Base-by-base conservation (phyloP, 1,140 invertebrate genomes). In the Lanistes nyassanus region DNA sequence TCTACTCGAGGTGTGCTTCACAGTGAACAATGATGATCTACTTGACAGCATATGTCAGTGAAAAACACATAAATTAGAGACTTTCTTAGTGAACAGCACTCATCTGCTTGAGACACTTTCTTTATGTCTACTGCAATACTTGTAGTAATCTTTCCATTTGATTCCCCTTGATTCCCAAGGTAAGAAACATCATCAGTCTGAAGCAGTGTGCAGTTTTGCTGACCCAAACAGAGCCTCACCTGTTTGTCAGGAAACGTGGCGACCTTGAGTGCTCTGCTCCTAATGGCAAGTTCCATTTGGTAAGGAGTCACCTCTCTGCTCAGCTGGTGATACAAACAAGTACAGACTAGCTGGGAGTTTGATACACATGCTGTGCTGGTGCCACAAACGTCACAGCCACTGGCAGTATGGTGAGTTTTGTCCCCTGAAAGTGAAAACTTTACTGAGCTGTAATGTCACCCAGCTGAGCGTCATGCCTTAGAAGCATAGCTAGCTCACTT, bases 181-280 rank as follows among this genome's bases (percentile, higher is more conserved):
- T 60, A 23, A 9, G 6, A 47, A 42, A 37, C 21, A 42, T 36
- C 26, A 67, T 11, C 16, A 67, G 6, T 13, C 16, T 5, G 39
- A 21, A 16, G 51, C 6, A 23, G 65, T n/a, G 65, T 53, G 13
- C 23, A 23, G 23, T 13, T 13, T 53, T 23, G 13, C 51, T 13
- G 51, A 53, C 51, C 23, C 51, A 53, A 53, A 60, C 9, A 31
- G 23, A 11, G 23, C 23, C 23, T 60, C 0, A 72, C 70, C 70
- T 72, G 21, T 55, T 34, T 76, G 66, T 67, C 47, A n/a, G 75
- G 68, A 66, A 76, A 72, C 9, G 34, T 26, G 21, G 60, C 16
- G 4, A 55, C n/a, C 65, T 56, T 65, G 19, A 76, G 47, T 31
- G 75, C 75, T 66, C 71, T 76, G 3, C 64, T 51, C 19, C 75